Conservation (phyloP, 2,888 invertebrate species). For the Hypolimnas misippus region DNA sequence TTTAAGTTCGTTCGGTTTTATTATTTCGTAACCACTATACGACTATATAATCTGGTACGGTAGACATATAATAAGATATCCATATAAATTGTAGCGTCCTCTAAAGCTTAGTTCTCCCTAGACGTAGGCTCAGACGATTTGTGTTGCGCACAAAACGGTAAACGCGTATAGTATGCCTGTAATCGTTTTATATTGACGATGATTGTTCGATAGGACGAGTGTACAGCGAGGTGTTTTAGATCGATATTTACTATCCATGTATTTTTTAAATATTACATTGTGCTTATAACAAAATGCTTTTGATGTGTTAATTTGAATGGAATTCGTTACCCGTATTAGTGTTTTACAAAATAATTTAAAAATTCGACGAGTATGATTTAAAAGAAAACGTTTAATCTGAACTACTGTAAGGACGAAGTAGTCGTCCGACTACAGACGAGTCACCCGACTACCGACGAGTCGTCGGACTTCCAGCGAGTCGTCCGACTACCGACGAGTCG, state of each 20-base stretch:
- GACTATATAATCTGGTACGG: conserved; percentile 63
- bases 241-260: conserved; percentile 45
- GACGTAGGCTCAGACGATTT: conserved; percentile 55
- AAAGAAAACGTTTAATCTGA: conserved; percentile 60
- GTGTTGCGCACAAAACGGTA: conserved; percentile 68
- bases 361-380: conserved; percentile 45
- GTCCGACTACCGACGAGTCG: conserved; percentile 42
- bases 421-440: conserved; percentile 47
- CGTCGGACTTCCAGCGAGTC: conserved; percentile 44
- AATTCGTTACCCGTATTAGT: conserved; percentile 64
- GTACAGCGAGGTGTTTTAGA: conserved; percentile 56
- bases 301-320: conserved; percentile 63
- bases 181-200: conserved; percentile 51
- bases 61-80: conserved; percentile 52
- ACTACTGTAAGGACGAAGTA: conserved; percentile 49
- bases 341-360: conserved; percentile 49
- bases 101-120: conserved; percentile 62
- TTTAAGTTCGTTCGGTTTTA: conserved; percentile 70
- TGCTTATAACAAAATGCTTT: conserved; percentile 60
- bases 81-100: conserved; percentile 52
- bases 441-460: conserved; percentile 46
- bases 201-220: conserved; percentile 49
- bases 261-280: conserved; percentile 38
- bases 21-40: conserved; percentile 54
- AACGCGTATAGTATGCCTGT: conserved; percentile 28